Percentiles rank a stretch among this genome's conserved stretches.
These are phyloP conservation scores for Tridacna crocea DNA, from an alignment of 2,888 invertebrate genomes.

Conservation along the genomic window DNA sequence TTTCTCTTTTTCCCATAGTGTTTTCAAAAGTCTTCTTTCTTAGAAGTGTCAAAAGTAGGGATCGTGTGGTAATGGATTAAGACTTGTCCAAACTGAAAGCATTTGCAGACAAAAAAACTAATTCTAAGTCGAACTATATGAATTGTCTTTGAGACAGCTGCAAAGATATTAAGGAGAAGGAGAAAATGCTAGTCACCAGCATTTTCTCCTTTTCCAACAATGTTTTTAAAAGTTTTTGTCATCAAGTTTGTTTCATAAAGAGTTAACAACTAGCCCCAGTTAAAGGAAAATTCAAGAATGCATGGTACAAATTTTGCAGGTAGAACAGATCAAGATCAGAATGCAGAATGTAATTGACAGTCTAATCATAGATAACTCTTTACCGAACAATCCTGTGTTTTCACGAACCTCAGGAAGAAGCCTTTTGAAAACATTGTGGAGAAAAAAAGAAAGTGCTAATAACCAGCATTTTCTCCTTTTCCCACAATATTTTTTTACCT, in stretches of 20 bases:
- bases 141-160: background rate
- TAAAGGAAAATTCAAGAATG: background rate
- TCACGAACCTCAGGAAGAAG: too few species aligned
- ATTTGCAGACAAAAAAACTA: background rate
- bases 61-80: too few species aligned
- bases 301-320: background rate
- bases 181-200: slow-evolving; percentile 1
- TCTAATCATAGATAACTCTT: background rate
- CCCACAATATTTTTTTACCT: too few species aligned
- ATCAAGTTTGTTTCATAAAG: background rate
- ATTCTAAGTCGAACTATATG: background rate
- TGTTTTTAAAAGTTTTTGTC: background rate
- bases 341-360: background rate
- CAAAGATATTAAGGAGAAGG: background rate
- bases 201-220: background rate
- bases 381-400: too few species aligned
- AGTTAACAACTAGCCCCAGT: too few species aligned
- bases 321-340: background rate
- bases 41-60: too few species aligned
- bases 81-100: background rate
- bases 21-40: too few species aligned
- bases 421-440: too few species aligned
- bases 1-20: too few species aligned
- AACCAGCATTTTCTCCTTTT: too few species aligned
- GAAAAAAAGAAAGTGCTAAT: too few species aligned